Evolutionary conservation across 30 jellyfish, hydroid and myxozoan species (phyloP), one percentile per base, ranked within the genome.

Genomic region (Calvadosia cruxmelitensis): DNA sequence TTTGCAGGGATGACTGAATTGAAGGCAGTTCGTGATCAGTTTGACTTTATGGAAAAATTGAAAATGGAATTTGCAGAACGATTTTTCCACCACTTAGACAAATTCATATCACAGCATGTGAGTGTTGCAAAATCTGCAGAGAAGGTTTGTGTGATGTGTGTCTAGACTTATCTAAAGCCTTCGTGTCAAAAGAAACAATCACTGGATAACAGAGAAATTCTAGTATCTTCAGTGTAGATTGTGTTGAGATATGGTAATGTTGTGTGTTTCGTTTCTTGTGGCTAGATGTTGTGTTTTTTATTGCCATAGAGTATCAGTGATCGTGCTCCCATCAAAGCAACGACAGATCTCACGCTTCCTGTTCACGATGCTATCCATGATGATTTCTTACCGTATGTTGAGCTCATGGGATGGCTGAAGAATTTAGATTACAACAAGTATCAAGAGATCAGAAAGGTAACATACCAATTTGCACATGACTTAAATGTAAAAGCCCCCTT

Each of bases 341-440:
- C 63, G 12, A 73, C 28, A 34, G 96, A 87, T 26, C 70, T 87
- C 48, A 71, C 93, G 29, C 68, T 87, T 13, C 92, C 87, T 24
- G 84, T 94, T 1, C 96, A 87, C 49, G 93, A 80, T 33, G 61
- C 96, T 12, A 83, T 81, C 1, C 96, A 87, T 72, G 73, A 69
- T 31, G 96, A 87, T 70, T 87, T 87, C 74, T 66, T 67, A 29
- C 89, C 92, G 31, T 87, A 87, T 61, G 92, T 75, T 35, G 96
- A 87, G 53, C 73, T 87, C 31, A 87, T 87, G 96, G 86, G 92
- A 16, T 87, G 96, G 96, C 71, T 87, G 62, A 87, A 87, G 34
- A 93, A 87, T 31, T 84, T 87, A 32, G 96, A 87, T 63, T 66
- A 83, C 13, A 53, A 31, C 25, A 87, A 79, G 66, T 87, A 79